Evolutionary conservation across 2,113 vertebrate species (phyloP).

Genomic region (Emydura subglobosa): DNA sequence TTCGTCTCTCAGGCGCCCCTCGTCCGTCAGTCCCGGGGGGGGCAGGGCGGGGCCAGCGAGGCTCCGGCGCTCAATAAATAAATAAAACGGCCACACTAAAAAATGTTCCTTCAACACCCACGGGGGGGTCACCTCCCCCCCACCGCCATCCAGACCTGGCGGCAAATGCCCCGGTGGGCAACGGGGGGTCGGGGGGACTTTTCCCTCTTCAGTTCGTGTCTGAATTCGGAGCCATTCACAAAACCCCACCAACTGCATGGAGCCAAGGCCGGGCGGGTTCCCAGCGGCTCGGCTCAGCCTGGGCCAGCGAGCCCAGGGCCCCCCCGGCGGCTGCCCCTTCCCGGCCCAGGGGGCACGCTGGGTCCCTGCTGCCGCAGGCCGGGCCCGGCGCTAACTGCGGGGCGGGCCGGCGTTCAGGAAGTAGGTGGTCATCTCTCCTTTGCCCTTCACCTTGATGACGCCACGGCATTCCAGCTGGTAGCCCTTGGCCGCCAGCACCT

Average conservation of each 20-base stretch:
- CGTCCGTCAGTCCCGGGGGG: neutral
- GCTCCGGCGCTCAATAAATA: neutral
- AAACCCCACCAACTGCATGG: neutral
- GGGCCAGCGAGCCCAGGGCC: neutral
- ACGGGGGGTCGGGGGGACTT: accelerated
- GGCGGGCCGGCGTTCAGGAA: constrained; percentile 92
- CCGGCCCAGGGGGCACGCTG: neutral
- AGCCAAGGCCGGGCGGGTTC: neutral
- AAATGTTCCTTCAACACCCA: neutral
- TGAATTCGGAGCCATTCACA: neutral
- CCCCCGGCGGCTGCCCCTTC: neutral
- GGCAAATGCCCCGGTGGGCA: neutral
- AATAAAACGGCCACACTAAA: neutral
- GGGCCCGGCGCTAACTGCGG: constrained; percentile 86
- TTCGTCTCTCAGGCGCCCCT: neutral
- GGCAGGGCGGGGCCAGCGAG: neutral
- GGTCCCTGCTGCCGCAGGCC: neutral
- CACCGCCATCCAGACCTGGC: neutral
- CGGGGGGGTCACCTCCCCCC: neutral
- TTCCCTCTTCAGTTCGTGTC: neutral
- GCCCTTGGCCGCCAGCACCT: constrained; percentile 91
- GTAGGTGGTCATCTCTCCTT: constrained; percentile 98
- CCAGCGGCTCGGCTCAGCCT: neutral
- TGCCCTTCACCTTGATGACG: constrained; percentile 96
- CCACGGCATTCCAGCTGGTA: constrained; percentile 93